Base-by-base conservation (phyloP, 2,888 invertebrate species). In the Phragmatobia fuliginosa region DNA sequence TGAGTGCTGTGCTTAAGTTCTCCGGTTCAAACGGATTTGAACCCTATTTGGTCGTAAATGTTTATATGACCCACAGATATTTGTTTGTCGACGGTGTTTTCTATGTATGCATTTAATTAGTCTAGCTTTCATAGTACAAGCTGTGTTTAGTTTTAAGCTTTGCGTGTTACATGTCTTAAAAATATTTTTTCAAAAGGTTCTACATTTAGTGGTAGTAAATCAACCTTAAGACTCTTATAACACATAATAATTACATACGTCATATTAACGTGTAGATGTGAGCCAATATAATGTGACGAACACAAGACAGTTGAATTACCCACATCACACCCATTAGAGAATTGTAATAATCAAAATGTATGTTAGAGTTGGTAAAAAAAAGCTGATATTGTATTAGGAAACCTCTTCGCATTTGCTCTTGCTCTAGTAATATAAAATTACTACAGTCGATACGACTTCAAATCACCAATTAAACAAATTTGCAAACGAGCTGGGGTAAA, bases 191-290 rank as follows among this genome's bases (percentile, higher is more conserved):
- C n/a, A n/a, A n/a, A n/a, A n/a, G 21, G 38, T 62, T 62, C 41
- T 59, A 59, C 59, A 59, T 59, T 59, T 33, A 10, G 21, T n/a
- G 32, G 33, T 3, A 31, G 8, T 59, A 21, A 32, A 32, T 21
- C 59, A 21, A 59, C 59, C 32, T 21, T 32, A 10, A 59, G 33
- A 33, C 8, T 62, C 31, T 31, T n/a, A n/a, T n/a, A 2, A 38
- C 38, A 62, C 62, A 45, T 31, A n/a, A 31, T 63, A 63, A 63
- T 63, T 63, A 63, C 21, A 63, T 49, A 45, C 49, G 14, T 16
- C 62, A 63, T 10, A 63, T 45, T 62, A 14, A 32, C 45, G n/a
- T 31, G 14, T 18, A n/a, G 45, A 21, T 32, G 49, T 31, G 49
- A 49, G 63, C n/a, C 63, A 63, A 63, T 32, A 32, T 33, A 21